Conservation (phyloP, 2,113 vertebrate genomes). For the Sarotherodon lohbergeri region DNA sequence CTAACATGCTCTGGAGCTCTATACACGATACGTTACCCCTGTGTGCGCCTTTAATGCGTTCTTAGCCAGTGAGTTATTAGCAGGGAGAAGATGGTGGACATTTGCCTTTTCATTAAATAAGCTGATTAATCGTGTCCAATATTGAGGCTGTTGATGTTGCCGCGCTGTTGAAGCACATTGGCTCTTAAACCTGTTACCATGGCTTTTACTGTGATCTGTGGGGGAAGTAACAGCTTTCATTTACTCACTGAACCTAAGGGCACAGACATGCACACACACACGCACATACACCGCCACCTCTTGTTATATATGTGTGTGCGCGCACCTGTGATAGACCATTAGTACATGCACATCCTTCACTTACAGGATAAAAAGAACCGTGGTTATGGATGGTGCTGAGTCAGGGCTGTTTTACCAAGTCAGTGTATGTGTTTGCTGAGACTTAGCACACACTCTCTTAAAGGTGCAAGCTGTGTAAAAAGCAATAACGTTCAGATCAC, state of each 20-base stretch:
- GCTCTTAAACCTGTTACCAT: conserved; percentile 47
- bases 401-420: neutral
- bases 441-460: neutral
- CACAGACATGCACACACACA: neutral
- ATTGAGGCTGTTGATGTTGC: conserved; percentile 20
- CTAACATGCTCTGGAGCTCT: neutral
- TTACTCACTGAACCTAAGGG: conserved; percentile 33
- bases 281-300: neutral
- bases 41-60: neutral
- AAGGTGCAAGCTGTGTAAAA: neutral
- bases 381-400: neutral
- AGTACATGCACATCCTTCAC: neutral
- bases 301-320: neutral
- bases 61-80: conserved; percentile 24
- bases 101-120: conserved; percentile 59
- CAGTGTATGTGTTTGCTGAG: neutral
- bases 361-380: neutral
- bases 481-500: neutral
- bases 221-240: conserved; percentile 57
- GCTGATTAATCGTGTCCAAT: conserved; percentile 51
- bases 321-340: neutral
- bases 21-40: conserved; percentile 2
- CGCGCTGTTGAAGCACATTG: conserved; percentile 3
- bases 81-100: neutral
- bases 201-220: conserved; percentile 30